These are phyloP conservation scores for Patella vulgata DNA, from an alignment of 1,140 invertebrate genomes.

Conservation along the genomic window DNA sequence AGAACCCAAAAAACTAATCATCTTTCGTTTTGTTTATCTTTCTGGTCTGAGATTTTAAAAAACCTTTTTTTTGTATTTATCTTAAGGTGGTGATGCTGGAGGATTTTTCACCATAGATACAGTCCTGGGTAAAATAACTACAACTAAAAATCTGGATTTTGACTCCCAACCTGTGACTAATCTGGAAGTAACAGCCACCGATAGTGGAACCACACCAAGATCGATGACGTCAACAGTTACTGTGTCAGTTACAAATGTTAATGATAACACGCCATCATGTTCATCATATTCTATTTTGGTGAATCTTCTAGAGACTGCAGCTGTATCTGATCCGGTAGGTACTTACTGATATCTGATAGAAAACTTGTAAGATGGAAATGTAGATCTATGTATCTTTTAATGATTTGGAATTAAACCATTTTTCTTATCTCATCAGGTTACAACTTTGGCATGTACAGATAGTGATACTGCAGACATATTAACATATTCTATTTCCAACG, in stretches of 20 bases:
- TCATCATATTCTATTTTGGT: constrained; percentile 16
- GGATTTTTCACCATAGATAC: no score
- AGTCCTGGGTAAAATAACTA: no score
- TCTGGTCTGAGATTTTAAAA: no score
- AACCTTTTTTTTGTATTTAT: no score
- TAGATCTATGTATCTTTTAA: neutral
- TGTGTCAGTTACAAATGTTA: constrained; percentile 34
- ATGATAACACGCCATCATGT: constrained; percentile 37
- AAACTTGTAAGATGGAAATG: constrained; percentile 15
- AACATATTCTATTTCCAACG: constrained; percentile 25
- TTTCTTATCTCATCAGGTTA: constrained; percentile 4
- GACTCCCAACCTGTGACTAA: no score
- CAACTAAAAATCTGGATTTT: no score
- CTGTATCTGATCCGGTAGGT: constrained; percentile 14
- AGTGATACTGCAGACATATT: constrained; percentile 26
- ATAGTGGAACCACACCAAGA: constrained; percentile 22
- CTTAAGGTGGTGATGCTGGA: no score
- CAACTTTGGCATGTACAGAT: constrained; percentile 20
- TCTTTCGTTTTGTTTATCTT: no score
- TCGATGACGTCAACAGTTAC: constrained; percentile 28
- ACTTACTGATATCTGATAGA: constrained; percentile 5
- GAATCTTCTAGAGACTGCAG: neutral
- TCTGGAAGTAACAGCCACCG: constrained; percentile 25
- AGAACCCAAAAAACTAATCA: no score
- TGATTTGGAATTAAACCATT: neutral